These are phyloP conservation scores for Eonycteris spelaea DNA, from an alignment of 2,113 vertebrate genomes.

Conservation along the genomic window DNA sequence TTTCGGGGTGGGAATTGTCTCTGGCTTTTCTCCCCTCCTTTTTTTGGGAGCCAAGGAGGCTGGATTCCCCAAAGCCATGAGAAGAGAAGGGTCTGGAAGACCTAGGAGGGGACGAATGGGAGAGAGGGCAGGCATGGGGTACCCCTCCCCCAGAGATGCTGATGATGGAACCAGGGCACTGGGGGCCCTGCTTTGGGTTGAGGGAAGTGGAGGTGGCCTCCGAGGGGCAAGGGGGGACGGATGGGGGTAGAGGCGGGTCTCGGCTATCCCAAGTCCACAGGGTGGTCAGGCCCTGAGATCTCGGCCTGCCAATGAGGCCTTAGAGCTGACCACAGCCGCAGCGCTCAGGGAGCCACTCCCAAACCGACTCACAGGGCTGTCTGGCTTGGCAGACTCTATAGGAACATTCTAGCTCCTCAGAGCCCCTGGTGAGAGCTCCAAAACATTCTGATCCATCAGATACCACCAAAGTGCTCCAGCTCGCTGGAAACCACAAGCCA, in stretches of 20 bases:
- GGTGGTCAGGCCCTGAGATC: constrained; percentile 3
- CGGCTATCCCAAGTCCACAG: constrained; percentile 40
- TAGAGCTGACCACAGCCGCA: neutral
- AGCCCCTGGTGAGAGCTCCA: neutral
- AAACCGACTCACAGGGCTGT: neutral
- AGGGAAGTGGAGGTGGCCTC: constrained; percentile 16
- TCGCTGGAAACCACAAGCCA: neutral
- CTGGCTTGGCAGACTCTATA: neutral
- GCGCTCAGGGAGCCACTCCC: neutral
- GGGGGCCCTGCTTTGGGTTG: constrained; percentile 60
- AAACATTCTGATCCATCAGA: neutral
- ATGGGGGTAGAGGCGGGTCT: neutral
- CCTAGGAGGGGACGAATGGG: constrained; percentile 39
- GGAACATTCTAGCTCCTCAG: constrained; percentile 8
- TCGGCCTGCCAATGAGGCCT: neutral
- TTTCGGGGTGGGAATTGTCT: constrained; percentile 46
- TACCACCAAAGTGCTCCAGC: neutral
- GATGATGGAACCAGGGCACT: constrained; percentile 68
- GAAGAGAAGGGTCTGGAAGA: constrained; percentile 67
- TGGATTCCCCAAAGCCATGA: constrained; percentile 49
- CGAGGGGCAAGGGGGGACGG: neutral
- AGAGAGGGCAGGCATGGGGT: constrained; percentile 53
- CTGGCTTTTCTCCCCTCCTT: constrained; percentile 46
- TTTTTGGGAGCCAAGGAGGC: neutral
- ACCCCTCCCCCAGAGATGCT: constrained; percentile 69